These are phyloP conservation scores for Maconellicoccus hirsutus DNA, from an alignment of 1,140 invertebrate species.

Conservation along the genomic window DNA sequence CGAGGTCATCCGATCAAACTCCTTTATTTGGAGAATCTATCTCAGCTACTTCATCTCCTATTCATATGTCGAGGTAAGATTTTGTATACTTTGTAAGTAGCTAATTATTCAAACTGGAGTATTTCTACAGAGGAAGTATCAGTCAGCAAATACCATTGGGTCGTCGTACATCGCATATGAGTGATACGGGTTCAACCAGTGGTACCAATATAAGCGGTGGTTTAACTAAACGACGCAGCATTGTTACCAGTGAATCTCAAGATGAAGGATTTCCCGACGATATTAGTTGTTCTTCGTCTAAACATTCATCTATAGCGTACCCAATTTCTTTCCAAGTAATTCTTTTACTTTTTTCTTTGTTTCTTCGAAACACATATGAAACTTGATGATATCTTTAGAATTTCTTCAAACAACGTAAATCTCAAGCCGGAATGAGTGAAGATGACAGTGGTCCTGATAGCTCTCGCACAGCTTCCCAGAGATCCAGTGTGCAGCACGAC, in stretches of 20 bases:
- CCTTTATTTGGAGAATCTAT: neutral
- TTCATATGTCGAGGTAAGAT: neutral
- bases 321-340: neutral
- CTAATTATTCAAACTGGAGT: too few species aligned
- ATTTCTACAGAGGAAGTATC: neutral
- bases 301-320: neutral
- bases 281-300: neutral
- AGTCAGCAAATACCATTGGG: neutral
- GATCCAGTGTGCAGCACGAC: constrained; percentile 46
- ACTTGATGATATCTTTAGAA: neutral
- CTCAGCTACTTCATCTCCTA: neutral
- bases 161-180: neutral
- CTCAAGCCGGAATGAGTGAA: neutral
- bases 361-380: neutral
- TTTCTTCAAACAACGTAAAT: constrained; percentile 15
- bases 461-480: constrained; percentile 27
- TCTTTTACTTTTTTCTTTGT: neutral
- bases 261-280: neutral
- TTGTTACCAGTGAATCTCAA: constrained; percentile 15
- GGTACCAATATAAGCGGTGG: neutral
- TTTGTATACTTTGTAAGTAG: too few species aligned
- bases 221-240: neutral
- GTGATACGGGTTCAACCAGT: neutral
- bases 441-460: constrained; percentile 5
- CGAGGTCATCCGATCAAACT: neutral